phyloP scores from a whole-genome alignment of 2,113 vertebrate species.

The Mustela lutreola region DNA sequence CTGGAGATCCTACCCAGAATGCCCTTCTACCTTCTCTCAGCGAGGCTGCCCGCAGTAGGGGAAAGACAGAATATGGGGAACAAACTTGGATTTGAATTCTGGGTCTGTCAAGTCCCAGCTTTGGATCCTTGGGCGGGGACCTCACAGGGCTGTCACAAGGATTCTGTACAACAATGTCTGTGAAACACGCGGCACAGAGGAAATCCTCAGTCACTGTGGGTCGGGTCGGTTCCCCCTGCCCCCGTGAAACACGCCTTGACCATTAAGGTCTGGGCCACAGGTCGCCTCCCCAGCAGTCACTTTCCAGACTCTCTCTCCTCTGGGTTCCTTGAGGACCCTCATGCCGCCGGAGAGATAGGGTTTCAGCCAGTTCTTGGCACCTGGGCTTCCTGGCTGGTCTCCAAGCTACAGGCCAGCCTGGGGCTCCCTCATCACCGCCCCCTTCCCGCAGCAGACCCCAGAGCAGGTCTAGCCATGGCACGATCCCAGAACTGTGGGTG shows the following conservation, averaged over 20 bases:
- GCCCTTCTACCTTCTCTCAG: background rate
- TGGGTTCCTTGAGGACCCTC: background rate
- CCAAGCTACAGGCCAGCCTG: no score
- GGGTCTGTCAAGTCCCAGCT: background rate
- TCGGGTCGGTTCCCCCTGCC: background rate
- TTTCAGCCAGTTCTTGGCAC: background rate
- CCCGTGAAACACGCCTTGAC: background rate
- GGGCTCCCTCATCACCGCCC: background rate
- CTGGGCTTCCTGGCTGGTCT: background rate
- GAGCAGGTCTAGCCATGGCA: background rate
- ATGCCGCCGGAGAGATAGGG: background rate
- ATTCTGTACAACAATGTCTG: background rate
- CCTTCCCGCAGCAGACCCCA: background rate
- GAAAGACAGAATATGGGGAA: background rate
- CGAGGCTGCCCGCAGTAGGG: background rate
- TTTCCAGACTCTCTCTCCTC: background rate
- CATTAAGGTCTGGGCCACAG: background rate
- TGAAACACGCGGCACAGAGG: rapidly evolving
- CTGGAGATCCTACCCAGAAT: background rate
- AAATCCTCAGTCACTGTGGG: background rate
- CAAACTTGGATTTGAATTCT: background rate
- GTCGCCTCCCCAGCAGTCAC: background rate
- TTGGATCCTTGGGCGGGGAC: background rate
- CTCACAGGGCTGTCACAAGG: background rate
- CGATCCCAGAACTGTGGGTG: background rate